Evolutionary conservation across 2,888 invertebrate genomes (phyloP).

Genomic region (Emmelina monodactyla): DNA sequence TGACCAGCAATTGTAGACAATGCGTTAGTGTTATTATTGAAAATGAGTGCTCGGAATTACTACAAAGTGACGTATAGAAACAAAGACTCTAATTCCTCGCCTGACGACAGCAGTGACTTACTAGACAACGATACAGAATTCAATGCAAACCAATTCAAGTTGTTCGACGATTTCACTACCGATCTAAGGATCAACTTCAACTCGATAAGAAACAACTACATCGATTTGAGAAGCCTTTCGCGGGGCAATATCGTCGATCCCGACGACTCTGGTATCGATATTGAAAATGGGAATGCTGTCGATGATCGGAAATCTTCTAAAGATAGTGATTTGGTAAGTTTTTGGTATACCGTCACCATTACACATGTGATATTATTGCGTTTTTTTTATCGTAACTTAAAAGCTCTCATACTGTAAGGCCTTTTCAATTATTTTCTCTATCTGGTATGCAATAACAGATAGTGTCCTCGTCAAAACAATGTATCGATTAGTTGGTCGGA

Average conservation of each 20-base stretch:
- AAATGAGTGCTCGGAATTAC: slow-evolving; percentile 50
- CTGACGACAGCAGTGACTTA: slow-evolving; percentile 31
- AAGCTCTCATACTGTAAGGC: too few relatives aligned
- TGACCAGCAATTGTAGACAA: too few relatives aligned
- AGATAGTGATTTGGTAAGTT: slow-evolving; percentile 57
- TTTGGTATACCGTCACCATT: slow-evolving; percentile 6
- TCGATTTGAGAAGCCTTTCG: slow-evolving; percentile 18
- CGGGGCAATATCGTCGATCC: slow-evolving; percentile 30
- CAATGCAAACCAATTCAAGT: slow-evolving; percentile 58
- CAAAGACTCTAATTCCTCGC: slow-evolving; percentile 25
- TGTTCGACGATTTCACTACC: slow-evolving; percentile 56
- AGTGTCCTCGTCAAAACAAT: too few relatives aligned
- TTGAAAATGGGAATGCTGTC: slow-evolving; percentile 52
- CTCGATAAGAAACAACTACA: slow-evolving; percentile 36
- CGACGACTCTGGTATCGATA: slow-evolving; percentile 55
- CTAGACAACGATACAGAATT: slow-evolving; percentile 57
- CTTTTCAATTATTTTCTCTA: too few relatives aligned
- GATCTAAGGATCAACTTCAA: slow-evolving; percentile 49
- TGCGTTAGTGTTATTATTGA: too few relatives aligned
- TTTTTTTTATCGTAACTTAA: too few relatives aligned
- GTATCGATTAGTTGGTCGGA: too few relatives aligned
- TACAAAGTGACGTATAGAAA: slow-evolving; percentile 46
- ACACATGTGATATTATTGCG: too few relatives aligned
- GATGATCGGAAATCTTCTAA: slow-evolving; percentile 39
- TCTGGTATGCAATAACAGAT: too few relatives aligned